Evolutionary conservation across 37 sponge, comb jelly and placozoan species (phyloP).

Genomic region (Tethya wilhelma): DNA sequence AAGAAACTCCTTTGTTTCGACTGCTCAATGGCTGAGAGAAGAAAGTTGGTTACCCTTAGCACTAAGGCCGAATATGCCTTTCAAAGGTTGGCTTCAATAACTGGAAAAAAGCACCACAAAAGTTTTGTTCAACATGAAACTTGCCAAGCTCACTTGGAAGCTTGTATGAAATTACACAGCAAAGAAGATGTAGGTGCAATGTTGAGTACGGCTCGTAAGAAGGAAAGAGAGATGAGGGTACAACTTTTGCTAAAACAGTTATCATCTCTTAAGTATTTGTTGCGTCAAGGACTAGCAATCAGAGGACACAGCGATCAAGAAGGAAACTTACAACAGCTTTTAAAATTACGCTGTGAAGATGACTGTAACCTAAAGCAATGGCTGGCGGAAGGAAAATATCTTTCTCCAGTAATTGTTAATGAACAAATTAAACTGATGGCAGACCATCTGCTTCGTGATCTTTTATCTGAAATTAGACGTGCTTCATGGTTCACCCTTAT

Average conservation of each 20-base stretch:
- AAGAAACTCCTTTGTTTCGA: constrained; percentile 39
- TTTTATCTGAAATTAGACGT: constrained; percentile 24
- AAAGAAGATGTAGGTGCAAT: too few species aligned
- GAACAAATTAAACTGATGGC: constrained; percentile 53
- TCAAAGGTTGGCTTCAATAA: constrained; percentile 52
- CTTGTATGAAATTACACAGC: too few species aligned
- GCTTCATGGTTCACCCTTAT: constrained; percentile 46
- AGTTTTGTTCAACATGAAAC: constrained; percentile 28
- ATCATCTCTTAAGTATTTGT: constrained; percentile 35
- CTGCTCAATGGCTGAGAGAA: constrained; percentile 30
- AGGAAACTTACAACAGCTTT: constrained; percentile 41
- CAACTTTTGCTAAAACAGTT: constrained; percentile 56
- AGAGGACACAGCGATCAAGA: constrained; percentile 50
- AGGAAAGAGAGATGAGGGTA: too few species aligned
- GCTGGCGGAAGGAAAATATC: constrained; percentile 30
- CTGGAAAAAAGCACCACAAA: constrained; percentile 59
- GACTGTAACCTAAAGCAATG: constrained; percentile 16
- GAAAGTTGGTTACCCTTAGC: constrained; percentile 9
- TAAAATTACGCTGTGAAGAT: constrained; percentile 37
- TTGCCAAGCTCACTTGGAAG: too few species aligned
- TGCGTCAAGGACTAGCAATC: constrained; percentile 62
- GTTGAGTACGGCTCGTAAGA: too few species aligned
- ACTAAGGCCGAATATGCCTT: constrained; percentile 39
- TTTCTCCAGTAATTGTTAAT: constrained; percentile 50
- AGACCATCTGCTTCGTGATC: constrained; percentile 24